A percentile compares a stretch with the other conserved stretches of the same genome.
These are phyloP conservation scores for Caenorhabditis remanei DNA, from an alignment of 1,140 invertebrate species.

Conservation along the genomic window DNA sequence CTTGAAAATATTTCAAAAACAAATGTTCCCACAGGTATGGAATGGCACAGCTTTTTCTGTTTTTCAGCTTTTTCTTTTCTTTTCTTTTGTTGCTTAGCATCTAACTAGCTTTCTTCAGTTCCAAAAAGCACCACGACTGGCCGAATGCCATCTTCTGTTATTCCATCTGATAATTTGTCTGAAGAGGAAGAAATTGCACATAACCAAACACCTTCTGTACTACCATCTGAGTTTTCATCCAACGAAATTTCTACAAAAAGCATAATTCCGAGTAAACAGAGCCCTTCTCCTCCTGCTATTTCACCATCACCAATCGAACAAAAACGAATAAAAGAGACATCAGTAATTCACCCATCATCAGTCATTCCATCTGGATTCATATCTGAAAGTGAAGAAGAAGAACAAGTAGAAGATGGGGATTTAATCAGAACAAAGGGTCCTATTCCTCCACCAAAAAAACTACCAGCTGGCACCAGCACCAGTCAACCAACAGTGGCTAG, in stretches of 20 bases:
- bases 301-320: background rate
- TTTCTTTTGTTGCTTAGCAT: slow-evolving; percentile 18
- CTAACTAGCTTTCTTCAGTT: slow-evolving; percentile 32
- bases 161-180: slow-evolving; percentile 34
- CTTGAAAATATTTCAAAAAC: slow-evolving; percentile 37
- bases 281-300: background rate
- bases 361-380: background rate
- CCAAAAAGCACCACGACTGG: slow-evolving; percentile 18
- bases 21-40: slow-evolving; percentile 10
- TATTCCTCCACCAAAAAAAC: background rate
- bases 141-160: slow-evolving; percentile 37
- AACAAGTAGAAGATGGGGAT: background rate
- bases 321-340: background rate
- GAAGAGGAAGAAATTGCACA: slow-evolving; percentile 16
- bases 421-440: background rate
- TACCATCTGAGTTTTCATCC: slow-evolving; percentile 4
- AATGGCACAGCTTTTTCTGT: slow-evolving; percentile 9
- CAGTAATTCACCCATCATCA: background rate
- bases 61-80: slow-evolving; percentile 5
- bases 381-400: slow-evolving; percentile 6
- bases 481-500: background rate
- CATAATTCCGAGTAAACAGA: background rate
- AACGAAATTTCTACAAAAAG: background rate
- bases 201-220: background rate
- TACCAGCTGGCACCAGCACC: background rate